Evolutionary conservation across 1,140 invertebrate genomes (phyloP).

Genomic region (Gryon sp.): DNA sequence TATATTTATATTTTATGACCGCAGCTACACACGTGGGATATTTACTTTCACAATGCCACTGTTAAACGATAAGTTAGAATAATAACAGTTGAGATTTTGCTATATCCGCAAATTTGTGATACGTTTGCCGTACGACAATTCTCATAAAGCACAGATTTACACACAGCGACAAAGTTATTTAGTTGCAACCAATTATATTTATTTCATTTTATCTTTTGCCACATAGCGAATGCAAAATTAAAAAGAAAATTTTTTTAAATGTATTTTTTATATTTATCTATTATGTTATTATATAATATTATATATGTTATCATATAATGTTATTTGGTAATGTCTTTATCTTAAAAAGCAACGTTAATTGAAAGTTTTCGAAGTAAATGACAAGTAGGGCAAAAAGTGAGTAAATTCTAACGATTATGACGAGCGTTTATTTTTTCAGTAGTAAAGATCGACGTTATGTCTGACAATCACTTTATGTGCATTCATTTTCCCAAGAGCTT

Average conservation of each 20-base stretch:
- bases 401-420: no score
- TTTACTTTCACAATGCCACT: slow-evolving; percentile 37
- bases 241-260: no score
- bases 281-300: no score
- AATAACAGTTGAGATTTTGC: slow-evolving; percentile 30
- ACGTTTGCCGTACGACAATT: slow-evolving; percentile 25
- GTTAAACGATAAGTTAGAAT: slow-evolving; percentile 39
- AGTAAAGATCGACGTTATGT: slow-evolving; percentile 3
- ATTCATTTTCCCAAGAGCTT: slow-evolving; percentile 1
- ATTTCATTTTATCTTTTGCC: no score
- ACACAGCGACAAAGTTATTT: slow-evolving; percentile 21
- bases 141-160: slow-evolving; percentile 48
- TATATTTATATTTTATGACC: slow-evolving; percentile 10
- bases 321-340: no score
- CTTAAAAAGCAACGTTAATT: no score
- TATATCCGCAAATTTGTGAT: slow-evolving; percentile 45
- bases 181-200: slow-evolving; percentile 42
- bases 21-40: not conserved
- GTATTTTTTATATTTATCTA: no score
- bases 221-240: no score
- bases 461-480: not conserved
- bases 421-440: slow-evolving; percentile 1
- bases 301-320: no score
- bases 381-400: no score
- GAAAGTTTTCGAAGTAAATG: no score